These are phyloP conservation scores for Ctenosaura bakeri DNA, from an alignment of 2,797 vertebrate species.

Conservation along the genomic window DNA sequence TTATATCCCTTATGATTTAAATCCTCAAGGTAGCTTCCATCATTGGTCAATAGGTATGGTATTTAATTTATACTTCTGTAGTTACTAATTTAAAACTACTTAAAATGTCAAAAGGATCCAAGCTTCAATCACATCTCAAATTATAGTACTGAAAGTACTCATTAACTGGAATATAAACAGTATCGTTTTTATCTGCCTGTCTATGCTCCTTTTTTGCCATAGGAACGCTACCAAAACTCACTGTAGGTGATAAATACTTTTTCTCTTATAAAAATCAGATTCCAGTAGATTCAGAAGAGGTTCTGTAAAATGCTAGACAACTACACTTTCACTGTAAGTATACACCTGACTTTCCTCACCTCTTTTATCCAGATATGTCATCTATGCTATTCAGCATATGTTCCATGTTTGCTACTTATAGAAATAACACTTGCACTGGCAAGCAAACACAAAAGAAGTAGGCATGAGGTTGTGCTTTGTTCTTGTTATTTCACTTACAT, in stretches of 20 bases:
- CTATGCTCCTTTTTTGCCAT: constrained; percentile 47
- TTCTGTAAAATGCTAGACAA: not conserved
- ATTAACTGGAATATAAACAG: constrained; percentile 69
- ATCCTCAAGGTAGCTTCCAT: constrained; percentile 60
- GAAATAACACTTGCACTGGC: not conserved
- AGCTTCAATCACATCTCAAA: constrained; percentile 74
- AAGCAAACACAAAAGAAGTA: not conserved
- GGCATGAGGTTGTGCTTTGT: too few relatives aligned
- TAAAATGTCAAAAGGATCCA: constrained; percentile 73
- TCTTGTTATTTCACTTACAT: not conserved
- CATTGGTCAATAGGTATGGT: constrained; percentile 40
- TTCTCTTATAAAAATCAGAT: not conserved
- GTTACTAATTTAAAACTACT: constrained; percentile 74
- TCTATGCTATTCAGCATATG: not conserved
- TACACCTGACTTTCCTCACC: not conserved
- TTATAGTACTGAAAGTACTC: constrained; percentile 69
- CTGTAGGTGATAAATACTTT: not conserved
- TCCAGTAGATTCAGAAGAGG: not conserved
- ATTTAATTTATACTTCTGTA: constrained; percentile 72
- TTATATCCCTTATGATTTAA: constrained; percentile 65
- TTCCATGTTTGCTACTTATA: too few relatives aligned
- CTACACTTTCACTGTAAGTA: not conserved
- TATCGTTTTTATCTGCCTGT: constrained; percentile 55
- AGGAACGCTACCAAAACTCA: constrained; percentile 49
- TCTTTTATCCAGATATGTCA: not conserved